Conservation (phyloP, 2,888 invertebrate species). For the Chymomyza caudatula region DNA sequence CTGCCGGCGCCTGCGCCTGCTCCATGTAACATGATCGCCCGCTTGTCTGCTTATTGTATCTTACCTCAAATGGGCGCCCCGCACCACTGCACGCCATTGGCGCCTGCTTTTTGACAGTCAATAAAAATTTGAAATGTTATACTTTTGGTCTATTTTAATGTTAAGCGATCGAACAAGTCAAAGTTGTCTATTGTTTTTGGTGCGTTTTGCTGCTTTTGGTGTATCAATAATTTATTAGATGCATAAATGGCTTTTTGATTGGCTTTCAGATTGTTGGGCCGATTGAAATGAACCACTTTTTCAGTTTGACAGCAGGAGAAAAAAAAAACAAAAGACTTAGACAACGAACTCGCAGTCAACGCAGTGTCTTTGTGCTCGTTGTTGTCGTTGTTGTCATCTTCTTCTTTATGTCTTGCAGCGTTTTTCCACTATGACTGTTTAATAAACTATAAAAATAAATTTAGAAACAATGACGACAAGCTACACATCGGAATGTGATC, state of each 20-base stretch:
- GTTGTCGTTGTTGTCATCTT: conserved; percentile 10
- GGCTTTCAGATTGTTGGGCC: conserved; percentile 51
- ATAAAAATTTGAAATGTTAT: conserved; percentile 74
- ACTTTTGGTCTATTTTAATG: conserved; percentile 54
- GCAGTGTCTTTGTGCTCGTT: not conserved
- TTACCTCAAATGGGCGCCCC: not conserved
- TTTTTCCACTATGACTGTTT: conserved; percentile 52
- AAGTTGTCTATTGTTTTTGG: conserved; percentile 36
- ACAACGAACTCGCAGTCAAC: conserved; percentile 49
- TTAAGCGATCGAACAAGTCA: conserved; percentile 33
- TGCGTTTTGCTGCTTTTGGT: conserved; percentile 32
- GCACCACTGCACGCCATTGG: conserved; percentile 11
- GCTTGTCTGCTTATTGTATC: conserved; percentile 13
- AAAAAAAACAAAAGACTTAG: conserved; percentile 53
- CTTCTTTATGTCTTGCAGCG: conserved; percentile 4
- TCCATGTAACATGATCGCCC: conserved; percentile 48
- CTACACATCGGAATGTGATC: conserved; percentile 67
- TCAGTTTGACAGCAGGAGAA: conserved; percentile 57
- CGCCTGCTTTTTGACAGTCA: conserved; percentile 72
- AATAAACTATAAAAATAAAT: conserved; percentile 73
- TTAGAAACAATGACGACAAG: conserved; percentile 68
- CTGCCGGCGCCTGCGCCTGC: conserved; percentile 34
- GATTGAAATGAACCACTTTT: conserved; percentile 66
- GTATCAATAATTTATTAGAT: conserved; percentile 20
- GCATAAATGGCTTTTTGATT: conserved; percentile 71